These are phyloP conservation scores for Tupaia tana DNA, from an alignment of 2,113 vertebrate genomes.

Conservation along the genomic window DNA sequence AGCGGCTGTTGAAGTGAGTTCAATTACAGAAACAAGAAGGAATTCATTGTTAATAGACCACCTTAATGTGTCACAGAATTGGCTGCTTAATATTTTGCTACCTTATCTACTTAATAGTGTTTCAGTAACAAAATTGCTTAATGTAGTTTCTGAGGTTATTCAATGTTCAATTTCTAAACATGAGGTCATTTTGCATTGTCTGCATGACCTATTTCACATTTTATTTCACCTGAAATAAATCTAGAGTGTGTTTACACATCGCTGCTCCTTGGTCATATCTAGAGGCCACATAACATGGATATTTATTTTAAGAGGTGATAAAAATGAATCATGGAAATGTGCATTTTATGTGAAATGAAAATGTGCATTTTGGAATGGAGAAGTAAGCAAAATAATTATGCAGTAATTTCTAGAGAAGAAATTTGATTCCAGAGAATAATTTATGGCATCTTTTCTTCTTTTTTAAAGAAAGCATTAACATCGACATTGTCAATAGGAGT, in stretches of 20 bases:
- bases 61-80: not conserved
- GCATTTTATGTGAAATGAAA: not conserved
- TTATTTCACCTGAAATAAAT: not conserved
- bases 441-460: not conserved
- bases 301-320: not conserved
- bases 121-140: not conserved
- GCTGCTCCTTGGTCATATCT: not conserved
- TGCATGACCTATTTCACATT: not conserved
- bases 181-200: not conserved
- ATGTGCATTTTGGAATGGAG: not conserved
- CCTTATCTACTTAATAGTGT: not conserved
- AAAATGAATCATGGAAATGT: not conserved
- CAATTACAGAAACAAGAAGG: not conserved
- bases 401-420: not conserved
- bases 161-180: not conserved
- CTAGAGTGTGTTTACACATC: not conserved
- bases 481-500: not conserved
- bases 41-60: not conserved
- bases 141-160: not conserved
- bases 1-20: not conserved
- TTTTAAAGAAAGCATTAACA: not conserved
- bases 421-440: not conserved
- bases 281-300: not conserved
- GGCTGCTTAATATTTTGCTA: not conserved
- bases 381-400: not conserved